Evolutionary conservation across 2,113 vertebrate genomes (phyloP).

Genomic region (Percina caprodes): DNA sequence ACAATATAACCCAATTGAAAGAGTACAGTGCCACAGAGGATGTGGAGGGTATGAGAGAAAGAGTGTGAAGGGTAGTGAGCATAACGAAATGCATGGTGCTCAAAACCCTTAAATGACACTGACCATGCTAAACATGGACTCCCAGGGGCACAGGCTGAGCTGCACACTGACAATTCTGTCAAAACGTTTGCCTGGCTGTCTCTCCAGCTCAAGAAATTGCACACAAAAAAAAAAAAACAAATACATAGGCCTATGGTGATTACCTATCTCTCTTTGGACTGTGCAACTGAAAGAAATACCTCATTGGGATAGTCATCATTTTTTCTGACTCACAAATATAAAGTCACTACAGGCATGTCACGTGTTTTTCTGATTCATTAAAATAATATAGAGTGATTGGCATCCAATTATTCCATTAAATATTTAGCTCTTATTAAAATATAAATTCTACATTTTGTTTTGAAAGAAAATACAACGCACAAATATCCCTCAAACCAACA

Average conservation of each 20-base stretch:
- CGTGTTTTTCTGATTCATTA: background rate
- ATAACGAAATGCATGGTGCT: constrained; percentile 55
- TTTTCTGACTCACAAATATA: background rate
- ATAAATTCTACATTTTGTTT: background rate
- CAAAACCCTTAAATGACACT: constrained; percentile 33
- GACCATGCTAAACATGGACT: constrained; percentile 39
- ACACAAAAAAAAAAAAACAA: background rate
- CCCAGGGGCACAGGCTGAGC: constrained; percentile 14
- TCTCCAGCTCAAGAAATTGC: background rate
- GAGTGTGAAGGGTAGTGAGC: constrained; percentile 2
- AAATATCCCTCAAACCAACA: background rate
- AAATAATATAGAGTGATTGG: background rate
- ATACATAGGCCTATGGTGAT: background rate
- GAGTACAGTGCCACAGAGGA: constrained; percentile 1
- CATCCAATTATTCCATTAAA: background rate
- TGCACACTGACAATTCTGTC: constrained; percentile 22
- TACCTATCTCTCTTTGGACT: background rate
- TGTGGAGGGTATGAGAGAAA: background rate
- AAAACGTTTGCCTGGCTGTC: constrained; percentile 2
- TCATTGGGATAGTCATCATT: background rate
- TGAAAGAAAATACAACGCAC: background rate
- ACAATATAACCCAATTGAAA: constrained; percentile 35
- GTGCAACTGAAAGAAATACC: background rate
- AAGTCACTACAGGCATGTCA: background rate
- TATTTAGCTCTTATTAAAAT: background rate